Base-by-base conservation (phyloP, 2,797 vertebrate genomes). In the Enteromius anoplus region DNA sequence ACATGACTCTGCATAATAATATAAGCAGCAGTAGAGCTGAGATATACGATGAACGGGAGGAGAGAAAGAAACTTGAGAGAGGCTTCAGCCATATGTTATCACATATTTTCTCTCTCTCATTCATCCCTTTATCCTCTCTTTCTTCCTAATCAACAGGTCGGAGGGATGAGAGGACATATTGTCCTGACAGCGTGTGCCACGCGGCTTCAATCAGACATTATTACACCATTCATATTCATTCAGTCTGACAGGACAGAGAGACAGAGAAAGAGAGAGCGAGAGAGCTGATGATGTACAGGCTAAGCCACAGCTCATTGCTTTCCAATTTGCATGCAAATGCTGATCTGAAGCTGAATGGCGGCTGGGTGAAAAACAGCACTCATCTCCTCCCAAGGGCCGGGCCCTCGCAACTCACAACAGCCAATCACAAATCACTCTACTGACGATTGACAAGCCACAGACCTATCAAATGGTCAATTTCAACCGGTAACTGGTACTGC, bases 251-350 rank as follows among this genome's bases (percentile, higher is more conserved):
- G 97, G 97, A 92, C 89, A 89, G 90, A 86, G 77, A 88, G 88
- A 86, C 49, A 76, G 89, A 88, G 69, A 75, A 32, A 40, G 65
- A 60, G 65, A 75, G 64, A 83, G 86, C 65, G 79, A 72, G 80
- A 84, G 88, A 96, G 96, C 96, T 97, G 96, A 97, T 97, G 96
- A 98, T 98, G 97, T 97, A 97, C 96, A 94, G 96, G 96, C 95
- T 92, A 95, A 96, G 96, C 96, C 96, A 98, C 97, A 98, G 97
- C 97, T 98, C 97, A 98, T 97, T 98, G 97, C 96, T 96, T 98
- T 99, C 97, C 97, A 98, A 99, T 99, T 99, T 99, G 97, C 96
- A 99, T 99, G 98, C 97, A 99, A 99, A 99, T 99, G 96, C 60
- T 80, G 88, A 85, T 80, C 81, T 84, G 80, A 79, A 86, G 71